phyloP scores from a whole-genome alignment of 2,797 vertebrate species.

The Rhabdophis nuchalis region DNA sequence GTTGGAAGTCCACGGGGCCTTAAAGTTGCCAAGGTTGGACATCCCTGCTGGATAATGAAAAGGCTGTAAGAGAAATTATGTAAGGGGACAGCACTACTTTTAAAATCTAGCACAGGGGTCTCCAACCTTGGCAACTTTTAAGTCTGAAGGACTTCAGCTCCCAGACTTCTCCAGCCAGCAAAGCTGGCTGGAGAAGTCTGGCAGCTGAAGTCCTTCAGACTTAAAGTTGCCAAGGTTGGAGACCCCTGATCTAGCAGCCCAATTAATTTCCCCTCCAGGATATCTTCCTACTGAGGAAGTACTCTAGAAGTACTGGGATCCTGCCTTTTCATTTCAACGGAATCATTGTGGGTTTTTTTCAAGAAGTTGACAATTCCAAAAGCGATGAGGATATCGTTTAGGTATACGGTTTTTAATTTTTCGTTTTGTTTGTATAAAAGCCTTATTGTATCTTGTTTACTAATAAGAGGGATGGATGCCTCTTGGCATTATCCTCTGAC shows the following conservation, averaged over 20 bases:
- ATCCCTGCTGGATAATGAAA: background rate
- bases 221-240: no score
- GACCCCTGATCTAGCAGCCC: background rate
- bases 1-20: background rate
- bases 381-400: constrained; percentile 35
- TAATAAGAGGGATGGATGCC: constrained; percentile 51
- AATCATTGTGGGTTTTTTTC: constrained; percentile 25
- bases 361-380: constrained; percentile 46
- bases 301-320: background rate
- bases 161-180: no score
- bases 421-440: constrained; percentile 66
- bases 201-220: no score
- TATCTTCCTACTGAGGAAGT: constrained; percentile 33
- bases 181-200: no score
- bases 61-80: background rate
- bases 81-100: background rate
- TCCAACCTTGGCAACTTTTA: no score
- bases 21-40: background rate
- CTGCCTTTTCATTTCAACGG: background rate
- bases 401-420: constrained; percentile 64
- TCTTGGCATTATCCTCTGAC: constrained; percentile 54
- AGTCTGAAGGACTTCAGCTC: no score
- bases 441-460: constrained; percentile 62
- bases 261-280: constrained; percentile 1
- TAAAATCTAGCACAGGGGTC: background rate